phyloP scores from a whole-genome alignment of 2,888 invertebrate genomes.

The Augochlorella aurata region DNA sequence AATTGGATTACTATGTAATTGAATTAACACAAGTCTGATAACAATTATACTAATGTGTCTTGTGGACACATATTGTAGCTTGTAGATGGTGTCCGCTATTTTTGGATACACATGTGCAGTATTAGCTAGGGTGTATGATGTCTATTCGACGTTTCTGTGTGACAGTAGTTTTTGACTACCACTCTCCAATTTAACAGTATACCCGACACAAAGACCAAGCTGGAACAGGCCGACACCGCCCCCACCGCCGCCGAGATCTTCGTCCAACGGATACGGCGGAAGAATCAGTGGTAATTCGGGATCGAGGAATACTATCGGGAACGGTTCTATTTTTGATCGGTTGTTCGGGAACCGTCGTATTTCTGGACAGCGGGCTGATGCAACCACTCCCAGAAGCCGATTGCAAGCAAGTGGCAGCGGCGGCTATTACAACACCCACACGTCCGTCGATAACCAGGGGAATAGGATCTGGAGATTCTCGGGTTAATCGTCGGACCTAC shows the following conservation, averaged over 20 bases:
- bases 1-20: no score
- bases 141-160: neutral
- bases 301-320: conserved; percentile 72
- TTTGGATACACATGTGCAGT: neutral
- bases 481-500: conserved; percentile 58
- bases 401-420: conserved; percentile 59
- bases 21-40: no score
- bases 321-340: conserved; percentile 70
- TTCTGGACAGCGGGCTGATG: conserved; percentile 23
- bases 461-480: conserved; percentile 79
- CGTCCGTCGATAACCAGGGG: conserved; percentile 71
- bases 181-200: conserved; percentile 63
- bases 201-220: conserved; percentile 44
- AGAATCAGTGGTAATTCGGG: conserved; percentile 67
- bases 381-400: conserved; percentile 55
- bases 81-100: neutral
- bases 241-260: conserved; percentile 74
- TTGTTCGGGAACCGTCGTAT: conserved; percentile 65
- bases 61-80: no score
- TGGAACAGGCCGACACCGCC: conserved; percentile 62
- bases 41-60: no score
- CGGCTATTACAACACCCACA: conserved; percentile 74
- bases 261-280: conserved; percentile 62
- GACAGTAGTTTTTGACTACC: conserved; percentile 38
- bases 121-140: neutral